phyloP scores from a whole-genome alignment of 1,140 invertebrate genomes.

The Drosophila mojavensis region DNA sequence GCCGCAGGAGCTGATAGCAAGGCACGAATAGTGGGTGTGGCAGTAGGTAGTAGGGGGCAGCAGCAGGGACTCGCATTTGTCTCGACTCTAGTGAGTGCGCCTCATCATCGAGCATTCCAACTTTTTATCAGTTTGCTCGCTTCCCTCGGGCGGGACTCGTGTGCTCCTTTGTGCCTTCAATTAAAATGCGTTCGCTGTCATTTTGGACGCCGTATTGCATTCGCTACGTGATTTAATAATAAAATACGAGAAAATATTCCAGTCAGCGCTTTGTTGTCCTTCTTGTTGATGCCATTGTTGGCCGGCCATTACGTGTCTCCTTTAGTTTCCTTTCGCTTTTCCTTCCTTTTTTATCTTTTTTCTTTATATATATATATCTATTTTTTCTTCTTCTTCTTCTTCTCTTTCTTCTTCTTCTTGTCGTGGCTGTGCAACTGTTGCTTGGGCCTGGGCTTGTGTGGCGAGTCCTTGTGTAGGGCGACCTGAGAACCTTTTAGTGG shows the following conservation, averaged over 20 bases:
- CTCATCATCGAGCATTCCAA: constrained; percentile 34
- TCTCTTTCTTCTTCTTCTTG: not conserved
- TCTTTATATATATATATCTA: not conserved
- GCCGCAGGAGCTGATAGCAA: constrained; percentile 23
- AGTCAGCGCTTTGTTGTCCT: constrained; percentile 73
- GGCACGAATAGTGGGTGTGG: not conserved
- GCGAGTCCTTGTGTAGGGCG: not conserved
- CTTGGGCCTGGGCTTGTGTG: constrained; percentile 25
- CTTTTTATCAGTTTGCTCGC: constrained; percentile 33
- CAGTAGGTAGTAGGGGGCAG: not conserved
- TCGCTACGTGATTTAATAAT: constrained; percentile 82
- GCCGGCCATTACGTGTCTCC: constrained; percentile 68
- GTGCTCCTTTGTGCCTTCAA: constrained; percentile 55
- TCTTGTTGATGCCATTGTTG: constrained; percentile 49
- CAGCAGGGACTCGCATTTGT: not conserved
- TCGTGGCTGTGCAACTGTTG: constrained; percentile 58
- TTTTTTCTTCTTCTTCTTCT: not conserved
- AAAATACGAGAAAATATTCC: constrained; percentile 75
- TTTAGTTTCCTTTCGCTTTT: constrained; percentile 46
- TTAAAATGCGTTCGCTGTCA: constrained; percentile 82
- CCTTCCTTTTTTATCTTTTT: not conserved
- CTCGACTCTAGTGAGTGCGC: constrained; percentile 16
- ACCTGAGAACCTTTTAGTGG: constrained; percentile 4
- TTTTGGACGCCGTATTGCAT: constrained; percentile 81
- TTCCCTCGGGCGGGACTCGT: constrained; percentile 3